A percentile compares a stretch with the other conserved stretches of the same genome.
Evolutionary conservation across 2,113 vertebrate genomes (phyloP).

Genomic region (Tichodroma muraria): DNA sequence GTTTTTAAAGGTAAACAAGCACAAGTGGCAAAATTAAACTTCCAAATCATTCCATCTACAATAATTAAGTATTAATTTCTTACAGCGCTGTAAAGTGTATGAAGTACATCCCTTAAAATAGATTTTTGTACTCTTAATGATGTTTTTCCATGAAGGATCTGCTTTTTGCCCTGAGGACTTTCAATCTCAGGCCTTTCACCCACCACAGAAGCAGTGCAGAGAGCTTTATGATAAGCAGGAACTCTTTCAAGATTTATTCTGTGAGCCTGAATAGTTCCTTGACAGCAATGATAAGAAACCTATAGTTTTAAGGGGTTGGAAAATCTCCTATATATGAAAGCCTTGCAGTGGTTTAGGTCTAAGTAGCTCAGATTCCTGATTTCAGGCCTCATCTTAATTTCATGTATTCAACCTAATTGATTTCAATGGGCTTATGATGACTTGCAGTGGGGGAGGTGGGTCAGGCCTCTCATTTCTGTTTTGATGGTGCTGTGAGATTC

Average conservation of each 20-base stretch:
- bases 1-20: slow-evolving; percentile 1
- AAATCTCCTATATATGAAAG: neutral
- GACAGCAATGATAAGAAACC: neutral
- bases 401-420: neutral
- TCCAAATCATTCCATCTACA: neutral
- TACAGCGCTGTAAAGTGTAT: neutral
- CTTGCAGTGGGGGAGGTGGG: neutral
- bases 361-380: slow-evolving; percentile 1
- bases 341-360: neutral
- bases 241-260: neutral
- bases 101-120: neutral
- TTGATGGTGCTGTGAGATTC: neutral
- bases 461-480: neutral
- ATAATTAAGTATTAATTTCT: neutral
- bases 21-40: neutral
- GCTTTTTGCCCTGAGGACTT: neutral
- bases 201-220: neutral
- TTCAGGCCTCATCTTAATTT: slow-evolving; percentile 18
- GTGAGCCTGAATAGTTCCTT: neutral
- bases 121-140: neutral
- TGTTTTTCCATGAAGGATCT: neutral
- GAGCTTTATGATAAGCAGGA: neutral
- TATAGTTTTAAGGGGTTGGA: neutral
- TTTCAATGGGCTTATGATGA: neutral
- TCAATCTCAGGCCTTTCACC: neutral